Conservation (phyloP, 2,797 vertebrate genomes). For the Sardinella longiceps region DNA sequence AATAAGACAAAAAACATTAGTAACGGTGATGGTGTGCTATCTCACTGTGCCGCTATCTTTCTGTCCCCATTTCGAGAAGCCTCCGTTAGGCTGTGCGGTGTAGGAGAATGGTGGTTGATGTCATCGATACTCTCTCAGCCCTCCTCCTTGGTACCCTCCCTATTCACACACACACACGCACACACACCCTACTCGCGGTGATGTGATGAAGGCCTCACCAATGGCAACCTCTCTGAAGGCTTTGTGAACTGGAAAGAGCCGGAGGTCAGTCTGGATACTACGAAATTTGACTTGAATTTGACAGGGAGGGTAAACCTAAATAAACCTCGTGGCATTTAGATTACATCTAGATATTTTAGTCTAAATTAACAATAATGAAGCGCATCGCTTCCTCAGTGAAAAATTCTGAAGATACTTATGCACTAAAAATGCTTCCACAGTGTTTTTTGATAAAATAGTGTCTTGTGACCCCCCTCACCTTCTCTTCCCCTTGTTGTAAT, state of each 20-base stretch:
- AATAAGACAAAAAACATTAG: background rate
- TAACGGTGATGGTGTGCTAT: constrained; percentile 1
- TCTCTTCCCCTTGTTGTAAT: constrained; percentile 24
- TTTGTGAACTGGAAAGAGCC: background rate
- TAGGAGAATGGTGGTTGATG: constrained; percentile 74
- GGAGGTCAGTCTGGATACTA: background rate
- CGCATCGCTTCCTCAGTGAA: background rate
- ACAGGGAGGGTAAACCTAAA: background rate
- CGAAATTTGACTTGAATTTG: background rate
- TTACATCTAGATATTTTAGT: background rate
- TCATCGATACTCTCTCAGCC: constrained; percentile 74
- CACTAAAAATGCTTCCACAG: background rate
- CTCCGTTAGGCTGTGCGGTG: constrained; percentile 66
- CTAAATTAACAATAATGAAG: background rate
- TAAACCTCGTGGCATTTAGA: background rate
- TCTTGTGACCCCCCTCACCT: constrained; percentile 15
- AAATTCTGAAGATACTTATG: background rate
- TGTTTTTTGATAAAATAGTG: constrained; percentile 10
- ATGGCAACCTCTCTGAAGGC: constrained; percentile 28
- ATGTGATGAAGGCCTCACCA: constrained; percentile 28
- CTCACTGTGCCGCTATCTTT: constrained; percentile 62
- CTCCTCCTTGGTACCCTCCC: constrained; percentile 36
- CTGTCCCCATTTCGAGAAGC: constrained; percentile 67
- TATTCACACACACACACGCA: constrained; percentile 26
- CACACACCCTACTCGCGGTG: constrained; percentile 30